phyloP scores from a whole-genome alignment of 2,888 invertebrate genomes.

The Lymantria dispar region DNA sequence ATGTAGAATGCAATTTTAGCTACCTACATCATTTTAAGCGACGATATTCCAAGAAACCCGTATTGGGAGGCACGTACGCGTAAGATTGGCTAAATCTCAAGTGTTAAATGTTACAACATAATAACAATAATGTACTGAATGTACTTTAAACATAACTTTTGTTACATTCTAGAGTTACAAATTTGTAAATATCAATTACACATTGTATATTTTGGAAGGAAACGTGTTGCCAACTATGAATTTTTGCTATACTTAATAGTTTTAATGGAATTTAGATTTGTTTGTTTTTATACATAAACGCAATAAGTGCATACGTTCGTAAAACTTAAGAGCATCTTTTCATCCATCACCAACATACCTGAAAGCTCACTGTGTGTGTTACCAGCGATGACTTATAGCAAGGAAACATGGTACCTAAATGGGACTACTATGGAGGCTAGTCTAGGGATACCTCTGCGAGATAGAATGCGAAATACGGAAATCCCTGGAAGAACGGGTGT shows the following conservation, averaged over 20 bases:
- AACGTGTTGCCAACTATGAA: neutral
- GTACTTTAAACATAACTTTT: conserved; percentile 32
- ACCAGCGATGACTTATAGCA: too few relatives aligned
- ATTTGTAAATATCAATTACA: conserved; percentile 26
- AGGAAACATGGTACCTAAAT: too few relatives aligned
- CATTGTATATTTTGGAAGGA: neutral
- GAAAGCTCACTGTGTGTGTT: too few relatives aligned
- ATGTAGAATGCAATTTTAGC: conserved; percentile 47
- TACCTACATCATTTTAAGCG: conserved; percentile 52
- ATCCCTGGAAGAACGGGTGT: too few relatives aligned
- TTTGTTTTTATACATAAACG: too few relatives aligned
- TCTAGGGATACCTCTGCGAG: too few relatives aligned
- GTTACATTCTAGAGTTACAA: conserved; percentile 13
- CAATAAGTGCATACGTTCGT: too few relatives aligned
- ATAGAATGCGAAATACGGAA: too few relatives aligned
- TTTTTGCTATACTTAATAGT: neutral
- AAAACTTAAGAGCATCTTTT: too few relatives aligned
- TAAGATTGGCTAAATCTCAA: conserved; percentile 68
- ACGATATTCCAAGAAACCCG: conserved; percentile 70
- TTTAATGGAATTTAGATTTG: neutral
- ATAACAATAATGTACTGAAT: conserved; percentile 52
- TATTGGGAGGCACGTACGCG: conserved; percentile 76
- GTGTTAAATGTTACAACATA: conserved; percentile 59
- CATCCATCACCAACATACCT: too few relatives aligned
- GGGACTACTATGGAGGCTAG: too few relatives aligned